Base-by-base conservation (phyloP, 2,113 vertebrate species). In the Amazona guildingii region DNA sequence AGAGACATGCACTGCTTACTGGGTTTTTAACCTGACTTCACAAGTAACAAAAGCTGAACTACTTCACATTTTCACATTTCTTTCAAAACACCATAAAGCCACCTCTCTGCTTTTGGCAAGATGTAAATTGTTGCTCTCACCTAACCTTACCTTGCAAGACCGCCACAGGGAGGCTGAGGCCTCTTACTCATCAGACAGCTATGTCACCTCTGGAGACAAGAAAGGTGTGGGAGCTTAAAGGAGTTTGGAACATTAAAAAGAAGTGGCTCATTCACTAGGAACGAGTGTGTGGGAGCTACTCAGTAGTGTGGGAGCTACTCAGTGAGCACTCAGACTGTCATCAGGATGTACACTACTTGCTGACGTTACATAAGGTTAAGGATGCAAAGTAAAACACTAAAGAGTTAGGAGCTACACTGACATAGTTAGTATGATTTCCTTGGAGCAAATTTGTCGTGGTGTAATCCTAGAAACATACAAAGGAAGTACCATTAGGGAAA, bases 161-260 rank as follows among this genome's bases (percentile, higher is more conserved):
- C 0, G 1, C 3, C 1, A 1, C 66, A 61, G 25, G 28, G 63
- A 51, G 17, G n/a, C 37, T 0, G 9, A 78, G 35, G 25, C 20
- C 16, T 31, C 23, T 48, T 70, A 41, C 13, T 80, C 52, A 4
- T 49, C 69, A 84, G 66, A 37, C 74, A 63, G 41, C 43, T 55
- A 11, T 0, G 0, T 29, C 2, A 2, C 29, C 62, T 59, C 0
- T 0, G 54, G 76, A 81, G 59, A 61, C 1, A 4, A 69, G 52
- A 66, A 90, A 83, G 35, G 23, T 92, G 10, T 5, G 9, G 25
- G 37, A 86, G 37, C 37, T 44, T 33, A 57, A 62, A 92, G 13
- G 51, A 20, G 1, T 44, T 61, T 0, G 0, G 23, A 82, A 16
- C 10, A 46, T 16, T 72, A 13, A 39, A 55, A 63, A 66, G 8